Evolutionary conservation across 2,113 vertebrate species (phyloP).

Genomic region (Anolis carolinensis): DNA sequence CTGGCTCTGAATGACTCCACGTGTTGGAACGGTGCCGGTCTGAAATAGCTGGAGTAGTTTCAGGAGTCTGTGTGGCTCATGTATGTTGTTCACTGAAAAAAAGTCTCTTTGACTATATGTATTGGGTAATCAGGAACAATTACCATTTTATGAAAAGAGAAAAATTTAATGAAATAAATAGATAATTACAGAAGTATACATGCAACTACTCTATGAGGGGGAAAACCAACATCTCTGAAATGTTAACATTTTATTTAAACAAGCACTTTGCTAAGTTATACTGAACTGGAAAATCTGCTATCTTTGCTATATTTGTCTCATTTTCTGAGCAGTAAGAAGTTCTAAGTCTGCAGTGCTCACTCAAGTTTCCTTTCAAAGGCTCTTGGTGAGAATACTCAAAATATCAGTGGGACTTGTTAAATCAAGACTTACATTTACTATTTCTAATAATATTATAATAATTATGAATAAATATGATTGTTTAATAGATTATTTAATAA

Average conservation of each 20-base stretch:
- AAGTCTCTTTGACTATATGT: not conserved
- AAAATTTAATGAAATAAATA: not conserved
- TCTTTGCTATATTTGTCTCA: not conserved
- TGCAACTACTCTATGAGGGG: not conserved
- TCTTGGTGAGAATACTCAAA: not conserved
- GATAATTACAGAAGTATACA: not conserved
- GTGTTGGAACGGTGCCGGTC: conserved; percentile 31
- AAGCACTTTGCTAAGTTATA: not conserved
- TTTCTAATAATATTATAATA: too few relatives aligned
- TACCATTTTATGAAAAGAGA: not conserved
- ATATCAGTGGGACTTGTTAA: too few relatives aligned
- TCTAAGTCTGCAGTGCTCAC: not conserved
- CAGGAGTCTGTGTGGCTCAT: not conserved
- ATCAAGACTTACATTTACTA: too few relatives aligned
- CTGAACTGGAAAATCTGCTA: not conserved
- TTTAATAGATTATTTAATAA: too few relatives aligned
- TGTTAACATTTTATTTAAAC: not conserved
- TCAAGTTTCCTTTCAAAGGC: not conserved
- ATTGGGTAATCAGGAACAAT: not conserved
- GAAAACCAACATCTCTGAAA: not conserved
- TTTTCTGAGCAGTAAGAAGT: not conserved
- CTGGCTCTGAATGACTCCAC: conserved; percentile 44
- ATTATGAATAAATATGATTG: too few relatives aligned
- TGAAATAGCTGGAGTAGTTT: conserved; percentile 21
- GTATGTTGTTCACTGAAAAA: conserved; percentile 18